These are phyloP conservation scores for Drosophila sp. DNA, from an alignment of 1,140 invertebrate species.

Conservation along the genomic window DNA sequence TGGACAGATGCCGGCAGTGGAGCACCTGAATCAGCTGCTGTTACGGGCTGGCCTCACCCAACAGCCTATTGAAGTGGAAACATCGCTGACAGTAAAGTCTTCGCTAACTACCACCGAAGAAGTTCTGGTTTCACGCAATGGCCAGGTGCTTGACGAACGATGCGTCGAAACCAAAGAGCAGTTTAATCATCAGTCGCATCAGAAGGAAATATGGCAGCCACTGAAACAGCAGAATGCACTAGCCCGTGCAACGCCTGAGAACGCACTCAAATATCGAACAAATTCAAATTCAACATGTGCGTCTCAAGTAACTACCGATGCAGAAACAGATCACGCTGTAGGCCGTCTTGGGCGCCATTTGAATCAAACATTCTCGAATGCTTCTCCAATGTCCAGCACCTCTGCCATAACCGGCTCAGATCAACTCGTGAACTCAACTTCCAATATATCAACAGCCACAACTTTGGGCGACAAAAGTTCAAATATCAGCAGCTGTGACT, in stretches of 20 bases:
- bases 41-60: constrained; percentile 89
- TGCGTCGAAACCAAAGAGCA: constrained; percentile 90
- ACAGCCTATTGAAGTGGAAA: constrained; percentile 90
- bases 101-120: constrained; percentile 90
- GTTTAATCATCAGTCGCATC: constrained; percentile 89
- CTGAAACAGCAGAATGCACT: constrained; percentile 68
- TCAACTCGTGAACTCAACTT: constrained; percentile 58
- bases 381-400: constrained; percentile 65
- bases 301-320: constrained; percentile 53
- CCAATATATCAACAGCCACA: constrained; percentile 52
- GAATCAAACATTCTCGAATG: constrained; percentile 75
- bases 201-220: constrained; percentile 90
- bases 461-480: constrained; percentile 74
- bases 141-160: constrained; percentile 89
- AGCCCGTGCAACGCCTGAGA: constrained; percentile 61
- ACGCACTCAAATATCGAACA: constrained; percentile 62
- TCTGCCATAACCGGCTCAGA: constrained; percentile 60
- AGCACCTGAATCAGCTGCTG: constrained; percentile 90
- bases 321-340: constrained; percentile 34
- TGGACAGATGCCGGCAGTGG: constrained; percentile 90
- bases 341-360: constrained; percentile 59
- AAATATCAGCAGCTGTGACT: constrained; percentile 75
- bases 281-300: constrained; percentile 65
- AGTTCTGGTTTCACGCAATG: constrained; percentile 89
- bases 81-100: constrained; percentile 90